Evolutionary conservation across 1,140 invertebrate species (phyloP).

Genomic region (Pogonus chalceus): DNA sequence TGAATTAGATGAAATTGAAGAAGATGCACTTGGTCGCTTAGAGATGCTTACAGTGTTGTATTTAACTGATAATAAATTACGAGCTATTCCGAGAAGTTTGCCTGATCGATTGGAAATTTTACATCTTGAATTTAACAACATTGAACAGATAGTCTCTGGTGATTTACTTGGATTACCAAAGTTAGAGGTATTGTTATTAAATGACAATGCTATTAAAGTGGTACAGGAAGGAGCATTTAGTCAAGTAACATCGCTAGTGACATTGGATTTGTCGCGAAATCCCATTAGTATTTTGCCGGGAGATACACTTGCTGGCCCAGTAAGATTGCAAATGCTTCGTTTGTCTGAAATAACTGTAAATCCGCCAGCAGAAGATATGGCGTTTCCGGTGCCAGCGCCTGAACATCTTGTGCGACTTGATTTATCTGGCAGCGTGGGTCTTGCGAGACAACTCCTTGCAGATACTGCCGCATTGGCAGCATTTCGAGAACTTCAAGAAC

Average conservation of each 20-base stretch:
- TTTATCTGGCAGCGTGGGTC: constrained; percentile 58
- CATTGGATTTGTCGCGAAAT: constrained; percentile 69
- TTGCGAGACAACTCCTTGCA: constrained; percentile 55
- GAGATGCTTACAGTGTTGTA: constrained; percentile 70
- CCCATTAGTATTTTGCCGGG: constrained; percentile 54
- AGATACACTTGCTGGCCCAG: constrained; percentile 55
- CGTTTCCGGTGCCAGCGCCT: constrained; percentile 57
- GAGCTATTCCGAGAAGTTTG: constrained; percentile 53
- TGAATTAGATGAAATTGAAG: constrained; percentile 63
- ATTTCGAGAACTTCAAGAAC: constrained; percentile 52
- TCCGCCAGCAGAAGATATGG: constrained; percentile 47
- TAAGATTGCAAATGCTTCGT: constrained; percentile 51
- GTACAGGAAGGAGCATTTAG: constrained; percentile 57
- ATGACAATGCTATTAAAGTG: constrained; percentile 52
- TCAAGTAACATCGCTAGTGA: constrained; percentile 51
- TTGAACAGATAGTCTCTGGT: constrained; percentile 50
- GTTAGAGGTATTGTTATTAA: constrained; percentile 58
- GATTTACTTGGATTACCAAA: constrained; percentile 61
- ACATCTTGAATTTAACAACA: constrained; percentile 49
- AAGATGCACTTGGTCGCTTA: constrained; percentile 73
- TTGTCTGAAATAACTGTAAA: constrained; percentile 54
- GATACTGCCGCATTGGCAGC: constrained; percentile 60
- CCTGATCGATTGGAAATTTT: constrained; percentile 49
- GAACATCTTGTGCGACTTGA: constrained; percentile 60
- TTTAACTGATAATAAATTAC: constrained; percentile 64